Conservation (phyloP, 2,113 vertebrate species). For the Phalacrocorax aristotelis region DNA sequence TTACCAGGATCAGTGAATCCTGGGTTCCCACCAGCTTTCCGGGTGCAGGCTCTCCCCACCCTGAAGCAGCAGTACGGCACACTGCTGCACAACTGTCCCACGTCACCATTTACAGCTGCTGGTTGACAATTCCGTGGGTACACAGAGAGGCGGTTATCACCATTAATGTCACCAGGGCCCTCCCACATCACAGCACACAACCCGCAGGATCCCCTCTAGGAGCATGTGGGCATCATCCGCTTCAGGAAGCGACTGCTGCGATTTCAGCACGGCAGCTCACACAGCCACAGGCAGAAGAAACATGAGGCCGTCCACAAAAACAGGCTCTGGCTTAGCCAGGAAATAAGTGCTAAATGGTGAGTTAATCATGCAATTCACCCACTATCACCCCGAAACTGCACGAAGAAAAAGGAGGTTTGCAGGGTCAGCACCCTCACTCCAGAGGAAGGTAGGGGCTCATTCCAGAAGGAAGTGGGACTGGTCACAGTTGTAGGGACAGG, state of each 20-base stretch:
- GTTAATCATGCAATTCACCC: not conserved
- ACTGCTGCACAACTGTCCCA: not conserved
- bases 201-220: not conserved
- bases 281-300: not conserved
- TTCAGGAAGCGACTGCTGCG: not conserved
- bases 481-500: not conserved
- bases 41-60: not conserved
- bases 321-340: not conserved
- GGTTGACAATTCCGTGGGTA: not conserved
- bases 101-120: not conserved
- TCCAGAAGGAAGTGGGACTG: not conserved
- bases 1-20: not conserved
- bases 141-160: not conserved
- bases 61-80: accelerated
- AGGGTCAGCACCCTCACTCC: not conserved
- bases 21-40: accelerated
- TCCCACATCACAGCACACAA: not conserved
- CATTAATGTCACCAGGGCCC: not conserved
- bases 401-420: not conserved
- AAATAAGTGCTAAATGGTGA: not conserved
- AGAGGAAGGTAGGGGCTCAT: not conserved
- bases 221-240: not conserved
- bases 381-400: not conserved
- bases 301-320: accelerated
- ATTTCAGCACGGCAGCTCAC: not conserved